Base-by-base conservation (phyloP, 2,888 invertebrate species). In the Arge pagana region DNA sequence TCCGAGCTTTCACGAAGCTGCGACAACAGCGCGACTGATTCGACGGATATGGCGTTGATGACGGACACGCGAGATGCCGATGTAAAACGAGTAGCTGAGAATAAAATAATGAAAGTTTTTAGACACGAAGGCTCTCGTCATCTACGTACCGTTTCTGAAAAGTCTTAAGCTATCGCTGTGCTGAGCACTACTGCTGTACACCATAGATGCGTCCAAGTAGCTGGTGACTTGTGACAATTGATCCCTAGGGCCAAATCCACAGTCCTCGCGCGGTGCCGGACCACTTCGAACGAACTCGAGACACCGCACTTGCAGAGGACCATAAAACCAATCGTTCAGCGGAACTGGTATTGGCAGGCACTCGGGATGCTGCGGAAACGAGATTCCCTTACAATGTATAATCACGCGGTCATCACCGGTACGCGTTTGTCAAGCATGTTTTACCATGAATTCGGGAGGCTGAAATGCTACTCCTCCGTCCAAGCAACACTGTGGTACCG, bases 221-320 rank as follows among this genome's bases (percentile, higher is more conserved):
- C 90, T 86, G 0, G 93, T 91, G 3, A 89, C 85, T 71, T 92
- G 92, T 72, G 92, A 90, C 52, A 92, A 85, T 75, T 93, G 93
- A 65, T 93, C 92, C 1, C 93, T 80, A 80, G 89, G 89, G 7
- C 93, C 92, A 10, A 93, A 79, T 5, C 86, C 83, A 67, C 93
- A 93, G 71, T 90, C 87, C 36, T 88, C 85, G 3, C 87, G 80
- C 2, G 92, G 89, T 0, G 91, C 88, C 0, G 93, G 88, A 0
- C 89, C 88, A 7, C 91, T 91, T 1, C 93, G 81, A 15, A 90
- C 81, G 70, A 93, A 93, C 77, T 93, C 92, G 69, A 93, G 77
- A 65, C 93, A 93, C 1, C 83, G 80, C 1, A 90, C 83, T 1
- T 87, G 87, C 18, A 87, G 81, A 0, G 83, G 83, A 0, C 85